Conservation (phyloP, 1,140 invertebrate species). For the Drosophila malerkotliana region DNA sequence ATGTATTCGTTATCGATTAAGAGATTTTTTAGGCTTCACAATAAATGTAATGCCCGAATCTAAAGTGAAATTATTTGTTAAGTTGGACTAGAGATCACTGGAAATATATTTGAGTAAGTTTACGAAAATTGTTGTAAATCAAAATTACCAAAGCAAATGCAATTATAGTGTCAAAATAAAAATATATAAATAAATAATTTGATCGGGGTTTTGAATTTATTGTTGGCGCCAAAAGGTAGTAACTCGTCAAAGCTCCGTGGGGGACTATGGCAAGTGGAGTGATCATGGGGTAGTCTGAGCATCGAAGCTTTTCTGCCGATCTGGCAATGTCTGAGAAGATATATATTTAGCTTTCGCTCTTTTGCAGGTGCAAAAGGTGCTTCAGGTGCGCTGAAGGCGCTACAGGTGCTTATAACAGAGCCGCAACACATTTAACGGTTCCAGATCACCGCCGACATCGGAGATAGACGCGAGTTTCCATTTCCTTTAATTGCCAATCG, state of each 20-base stretch:
- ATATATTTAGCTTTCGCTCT: conserved; percentile 48
- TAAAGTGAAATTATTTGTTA: conserved; percentile 39
- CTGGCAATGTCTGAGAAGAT: conserved; percentile 34
- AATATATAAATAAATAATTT: conserved; percentile 59
- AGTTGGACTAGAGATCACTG: conserved; percentile 11
- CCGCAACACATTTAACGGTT: conserved; percentile 67
- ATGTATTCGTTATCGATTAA: conserved; percentile 32
- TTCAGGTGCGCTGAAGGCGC: neutral
- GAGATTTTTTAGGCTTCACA: conserved; percentile 23
- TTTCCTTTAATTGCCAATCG: conserved; percentile 5
- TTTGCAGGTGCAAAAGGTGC: too few species aligned
- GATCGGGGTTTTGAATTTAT: neutral
- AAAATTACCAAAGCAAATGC: conserved; percentile 70
- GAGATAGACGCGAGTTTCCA: conserved; percentile 26
- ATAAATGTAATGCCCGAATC: conserved; percentile 40
- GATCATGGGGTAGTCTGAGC: conserved; percentile 35
- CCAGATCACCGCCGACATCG: conserved; percentile 60
- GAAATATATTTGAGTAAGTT: conserved; percentile 12
- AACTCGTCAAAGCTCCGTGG: neutral
- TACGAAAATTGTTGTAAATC: conserved; percentile 73
- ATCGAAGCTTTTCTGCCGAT: conserved; percentile 8
- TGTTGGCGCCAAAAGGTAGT: neutral
- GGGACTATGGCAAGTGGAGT: conserved; percentile 8
- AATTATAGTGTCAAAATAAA: conserved; percentile 79
- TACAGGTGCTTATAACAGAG: conserved; percentile 59